Conservation (phyloP, 1,140 invertebrate genomes). For the Babylonia areolata region DNA sequence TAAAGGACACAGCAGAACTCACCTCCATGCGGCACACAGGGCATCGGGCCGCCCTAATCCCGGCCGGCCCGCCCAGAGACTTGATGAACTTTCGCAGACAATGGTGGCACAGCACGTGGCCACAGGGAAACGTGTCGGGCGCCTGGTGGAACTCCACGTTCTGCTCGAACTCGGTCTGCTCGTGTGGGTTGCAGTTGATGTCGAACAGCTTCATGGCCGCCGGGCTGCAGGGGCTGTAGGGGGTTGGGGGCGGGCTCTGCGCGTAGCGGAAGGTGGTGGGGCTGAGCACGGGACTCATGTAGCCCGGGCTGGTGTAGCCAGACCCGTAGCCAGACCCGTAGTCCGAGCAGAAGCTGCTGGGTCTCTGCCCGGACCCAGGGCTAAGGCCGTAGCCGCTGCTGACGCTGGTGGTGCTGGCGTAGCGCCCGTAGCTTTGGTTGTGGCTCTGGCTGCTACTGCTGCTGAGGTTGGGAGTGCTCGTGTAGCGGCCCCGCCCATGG, state of each 20-base stretch:
- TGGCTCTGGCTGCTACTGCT: neutral
- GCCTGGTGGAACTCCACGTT: conserved; percentile 59
- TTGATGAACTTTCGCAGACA: conserved; percentile 64
- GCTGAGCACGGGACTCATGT: conserved; percentile 8
- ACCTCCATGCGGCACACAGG: conserved; percentile 54
- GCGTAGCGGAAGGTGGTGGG: neutral
- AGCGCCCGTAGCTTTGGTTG: neutral
- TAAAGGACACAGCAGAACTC: too few relatives aligned
- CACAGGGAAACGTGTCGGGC: conserved; percentile 71
- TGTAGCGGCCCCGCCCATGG: neutral
- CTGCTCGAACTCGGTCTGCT: conserved; percentile 49
- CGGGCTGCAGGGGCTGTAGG: neutral
- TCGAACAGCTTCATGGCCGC: conserved; percentile 25
- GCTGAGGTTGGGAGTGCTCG: neutral
- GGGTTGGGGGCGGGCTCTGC: conserved; percentile 1
- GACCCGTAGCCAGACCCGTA: conserved; percentile 31
- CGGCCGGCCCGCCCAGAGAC: conserved; percentile 34
- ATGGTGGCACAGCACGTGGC: conserved; percentile 70
- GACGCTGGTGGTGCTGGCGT: neutral
- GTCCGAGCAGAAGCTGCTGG: conserved; percentile 31
- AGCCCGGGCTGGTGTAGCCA: conserved; percentile 31
- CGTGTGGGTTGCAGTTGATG: conserved; percentile 11
- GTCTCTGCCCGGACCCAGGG: neutral
- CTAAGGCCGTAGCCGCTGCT: neutral
- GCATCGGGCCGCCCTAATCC: conserved; percentile 48